Base-by-base conservation (phyloP, 2,797 vertebrate species). In the Hozukius guyotensis region DNA sequence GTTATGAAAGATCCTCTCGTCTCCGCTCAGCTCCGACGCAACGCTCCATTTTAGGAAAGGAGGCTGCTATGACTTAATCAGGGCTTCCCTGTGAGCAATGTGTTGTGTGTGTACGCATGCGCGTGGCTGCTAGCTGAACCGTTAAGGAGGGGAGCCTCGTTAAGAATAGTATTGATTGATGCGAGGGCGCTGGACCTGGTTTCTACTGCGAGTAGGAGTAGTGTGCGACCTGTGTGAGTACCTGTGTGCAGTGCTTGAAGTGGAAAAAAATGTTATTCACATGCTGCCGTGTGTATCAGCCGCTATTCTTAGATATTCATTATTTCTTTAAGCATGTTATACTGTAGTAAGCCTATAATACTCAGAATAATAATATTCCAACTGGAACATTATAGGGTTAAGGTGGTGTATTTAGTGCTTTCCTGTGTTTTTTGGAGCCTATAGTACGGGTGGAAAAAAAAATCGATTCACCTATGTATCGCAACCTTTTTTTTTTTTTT, bases 51-150 rank as follows among this genome's bases (percentile, higher is more conserved):
- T 88, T 80, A 81, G 88, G 90, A 87, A 76, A 84, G 78, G 82
- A 86, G 82, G 83, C 82, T 79, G 82, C 78, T 59, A 64, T 93
- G 93, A 94, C 94, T 91, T 94, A 93, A 94, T 92, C 89, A 90
- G 92, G 92, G 87, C 92, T 92, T 93, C 89, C 89, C 92, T 94
- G 75, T 87, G 84, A 91, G 76, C 71, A 74, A 88, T 89, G 88
- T 69, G 69, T 27, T 60, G 60, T 24, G 61, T 25, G 67, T 34
- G 69, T 6, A 16, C 42, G 61, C 55, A 52, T 73, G 81, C 9
- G 42, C 20, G 49, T 22, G 81, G n/a, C 52, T 78, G 82, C 55
- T 9, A 46, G 60, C 55, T 53, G 72, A 79, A 77, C 72, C 32
- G 7, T 71, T 66, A 20, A 16, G 64, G 64, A 82, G 46, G 61